These are phyloP conservation scores for Melipona quadrifasciata DNA, from an alignment of 1,140 invertebrate genomes.

Conservation along the genomic window DNA sequence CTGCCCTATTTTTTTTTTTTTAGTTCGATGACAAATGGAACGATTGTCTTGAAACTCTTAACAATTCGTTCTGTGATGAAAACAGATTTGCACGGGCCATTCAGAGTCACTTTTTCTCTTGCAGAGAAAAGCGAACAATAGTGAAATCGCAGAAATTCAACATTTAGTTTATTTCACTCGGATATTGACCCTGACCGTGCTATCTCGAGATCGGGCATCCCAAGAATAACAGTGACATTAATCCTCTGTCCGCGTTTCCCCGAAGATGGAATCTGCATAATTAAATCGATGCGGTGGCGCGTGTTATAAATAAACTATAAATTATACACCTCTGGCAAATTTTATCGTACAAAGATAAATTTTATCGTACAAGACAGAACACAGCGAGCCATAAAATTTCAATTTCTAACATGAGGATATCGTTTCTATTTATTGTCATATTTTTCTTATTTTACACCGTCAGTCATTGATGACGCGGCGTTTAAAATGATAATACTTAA, in stretches of 20 bases:
- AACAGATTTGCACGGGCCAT: neutral
- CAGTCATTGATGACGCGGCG: no score
- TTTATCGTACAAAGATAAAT: no score
- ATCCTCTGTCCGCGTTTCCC: no score
- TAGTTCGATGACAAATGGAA: neutral
- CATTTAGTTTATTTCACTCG: neutral
- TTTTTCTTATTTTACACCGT: no score
- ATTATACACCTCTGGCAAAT: no score
- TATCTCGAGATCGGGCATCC: neutral
- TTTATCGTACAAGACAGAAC: no score
- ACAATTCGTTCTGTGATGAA: neutral
- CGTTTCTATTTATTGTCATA: no score
- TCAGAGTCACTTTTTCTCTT: neutral
- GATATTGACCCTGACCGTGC: constrained; percentile 11
- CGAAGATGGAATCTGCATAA: neutral
- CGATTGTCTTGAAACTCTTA: no score
- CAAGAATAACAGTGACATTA: constrained; percentile 18
- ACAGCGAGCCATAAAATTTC: no score
- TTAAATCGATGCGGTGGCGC: neutral
- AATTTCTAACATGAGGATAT: no score
- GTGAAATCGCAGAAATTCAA: neutral
- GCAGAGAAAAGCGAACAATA: neutral
- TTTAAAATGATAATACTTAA: no score
- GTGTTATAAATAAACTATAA: no score
- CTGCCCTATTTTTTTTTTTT: neutral